Percentiles rank a stretch among this genome's conserved stretches.
Conservation (phyloP, 2,113 vertebrate species). For the Sturnus vulgaris region DNA sequence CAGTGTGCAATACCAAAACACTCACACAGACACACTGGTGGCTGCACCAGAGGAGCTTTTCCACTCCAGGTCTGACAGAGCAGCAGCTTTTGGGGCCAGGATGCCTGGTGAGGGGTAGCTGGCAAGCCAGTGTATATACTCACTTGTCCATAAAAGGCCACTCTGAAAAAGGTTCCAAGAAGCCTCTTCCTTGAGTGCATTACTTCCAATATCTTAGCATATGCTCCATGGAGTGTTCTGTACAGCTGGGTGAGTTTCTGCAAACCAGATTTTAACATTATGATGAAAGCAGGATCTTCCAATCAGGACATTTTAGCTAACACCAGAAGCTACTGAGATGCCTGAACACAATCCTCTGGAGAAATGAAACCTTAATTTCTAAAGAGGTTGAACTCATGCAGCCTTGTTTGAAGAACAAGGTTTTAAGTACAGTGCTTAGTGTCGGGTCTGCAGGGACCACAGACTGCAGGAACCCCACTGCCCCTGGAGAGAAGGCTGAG, state of each 20-base stretch:
- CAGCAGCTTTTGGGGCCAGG: not conserved
- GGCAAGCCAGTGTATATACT: not conserved
- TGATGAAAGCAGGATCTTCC: not conserved
- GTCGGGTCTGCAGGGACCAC: not conserved
- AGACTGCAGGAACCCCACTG: not conserved
- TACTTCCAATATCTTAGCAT: constrained; percentile 93
- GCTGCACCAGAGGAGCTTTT: not conserved
- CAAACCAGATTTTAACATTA: constrained; percentile 4
- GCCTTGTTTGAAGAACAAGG: not conserved
- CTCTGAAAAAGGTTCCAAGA: constrained; percentile 93
- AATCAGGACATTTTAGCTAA: not conserved
- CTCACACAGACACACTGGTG: accelerated
- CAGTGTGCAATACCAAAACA: not conserved
- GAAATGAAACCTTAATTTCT: not conserved
- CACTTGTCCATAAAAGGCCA: constrained; percentile 96
- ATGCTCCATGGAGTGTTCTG: constrained; percentile 90
- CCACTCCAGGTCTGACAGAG: not conserved
- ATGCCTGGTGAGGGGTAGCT: not conserved
- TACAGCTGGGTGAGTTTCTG: constrained; percentile 94
- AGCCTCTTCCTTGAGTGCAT: constrained; percentile 88
- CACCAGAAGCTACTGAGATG: not conserved
- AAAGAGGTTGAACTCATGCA: not conserved
- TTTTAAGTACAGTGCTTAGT: not conserved
- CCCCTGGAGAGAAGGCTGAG: not conserved
- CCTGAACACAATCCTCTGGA: not conserved